Evolutionary conservation across 2,113 vertebrate species (phyloP).

Genomic region (Chaetodon auriga): DNA sequence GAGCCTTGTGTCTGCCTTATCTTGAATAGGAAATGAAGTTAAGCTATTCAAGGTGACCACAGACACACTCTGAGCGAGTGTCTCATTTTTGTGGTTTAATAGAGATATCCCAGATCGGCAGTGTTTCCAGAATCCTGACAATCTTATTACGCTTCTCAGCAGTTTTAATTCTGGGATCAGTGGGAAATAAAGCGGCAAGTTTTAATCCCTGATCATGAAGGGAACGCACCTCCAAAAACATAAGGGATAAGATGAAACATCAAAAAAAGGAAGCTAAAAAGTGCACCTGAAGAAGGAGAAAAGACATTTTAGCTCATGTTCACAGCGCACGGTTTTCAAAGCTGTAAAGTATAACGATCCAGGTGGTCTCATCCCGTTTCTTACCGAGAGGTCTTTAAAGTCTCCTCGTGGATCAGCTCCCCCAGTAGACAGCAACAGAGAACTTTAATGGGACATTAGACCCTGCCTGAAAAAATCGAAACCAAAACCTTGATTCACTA

Average conservation of each 20-base stretch:
- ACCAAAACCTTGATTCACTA: too few relatives aligned
- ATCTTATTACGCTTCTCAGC: constrained; percentile 14
- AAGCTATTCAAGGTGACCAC: background rate
- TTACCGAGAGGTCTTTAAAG: too few relatives aligned
- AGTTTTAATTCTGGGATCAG: constrained; percentile 17
- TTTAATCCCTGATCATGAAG: constrained; percentile 28
- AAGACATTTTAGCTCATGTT: too few relatives aligned
- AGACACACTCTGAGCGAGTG: background rate
- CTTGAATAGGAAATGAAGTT: background rate
- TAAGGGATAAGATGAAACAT: background rate
- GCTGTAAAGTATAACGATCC: too few relatives aligned
- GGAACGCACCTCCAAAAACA: background rate
- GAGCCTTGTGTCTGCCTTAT: background rate
- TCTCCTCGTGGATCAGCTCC: too few relatives aligned
- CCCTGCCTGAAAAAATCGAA: too few relatives aligned
- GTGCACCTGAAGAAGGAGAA: too few relatives aligned
- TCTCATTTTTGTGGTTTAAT: background rate
- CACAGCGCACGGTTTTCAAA: too few relatives aligned
- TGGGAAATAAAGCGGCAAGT: background rate
- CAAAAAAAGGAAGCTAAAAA: too few relatives aligned
- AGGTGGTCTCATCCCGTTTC: background rate
- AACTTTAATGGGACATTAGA: too few relatives aligned
- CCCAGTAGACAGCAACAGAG: too few relatives aligned
- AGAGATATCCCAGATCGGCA: background rate
- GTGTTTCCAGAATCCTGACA: background rate